phyloP scores from a whole-genome alignment of 2,113 vertebrate genomes.

The Cyphomyrus plagiostoma region DNA sequence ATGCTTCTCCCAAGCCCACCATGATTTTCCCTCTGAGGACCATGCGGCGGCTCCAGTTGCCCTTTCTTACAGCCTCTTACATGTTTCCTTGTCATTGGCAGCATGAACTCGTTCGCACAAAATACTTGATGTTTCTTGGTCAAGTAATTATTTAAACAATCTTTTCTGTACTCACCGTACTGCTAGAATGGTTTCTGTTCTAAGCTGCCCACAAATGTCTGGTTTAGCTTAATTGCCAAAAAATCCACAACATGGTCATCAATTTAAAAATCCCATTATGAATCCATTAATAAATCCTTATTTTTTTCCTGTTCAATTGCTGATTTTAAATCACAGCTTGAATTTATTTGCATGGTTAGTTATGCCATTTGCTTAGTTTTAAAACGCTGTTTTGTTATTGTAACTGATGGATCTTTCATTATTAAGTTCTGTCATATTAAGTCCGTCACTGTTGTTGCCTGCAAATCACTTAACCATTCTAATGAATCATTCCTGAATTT shows the following conservation, averaged over 20 bases:
- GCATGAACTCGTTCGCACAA: background rate
- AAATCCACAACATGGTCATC: background rate
- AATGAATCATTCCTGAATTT: background rate
- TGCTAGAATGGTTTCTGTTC: background rate
- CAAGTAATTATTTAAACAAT: background rate
- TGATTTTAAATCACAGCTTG: background rate
- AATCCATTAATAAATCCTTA: background rate
- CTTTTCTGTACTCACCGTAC: background rate
- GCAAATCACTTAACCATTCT: background rate
- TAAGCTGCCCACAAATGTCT: background rate
- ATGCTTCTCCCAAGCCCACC: background rate
- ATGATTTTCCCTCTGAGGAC: too few relatives aligned
- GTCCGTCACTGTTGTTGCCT: background rate
- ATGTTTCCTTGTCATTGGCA: background rate
- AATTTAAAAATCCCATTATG: background rate
- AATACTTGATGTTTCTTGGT: background rate
- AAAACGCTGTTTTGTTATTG: background rate
- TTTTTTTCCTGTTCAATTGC: background rate
- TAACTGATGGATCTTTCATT: background rate
- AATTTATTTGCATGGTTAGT: constrained; percentile 11
- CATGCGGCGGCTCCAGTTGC: background rate
- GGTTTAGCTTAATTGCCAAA: background rate
- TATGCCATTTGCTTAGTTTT: background rate
- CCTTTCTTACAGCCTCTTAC: background rate
- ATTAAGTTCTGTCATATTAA: background rate